A percentile compares a stretch with the other conserved stretches of the same genome.
phyloP scores from a whole-genome alignment of 2,888 invertebrate species.

The Phlogophora meticulosa region DNA sequence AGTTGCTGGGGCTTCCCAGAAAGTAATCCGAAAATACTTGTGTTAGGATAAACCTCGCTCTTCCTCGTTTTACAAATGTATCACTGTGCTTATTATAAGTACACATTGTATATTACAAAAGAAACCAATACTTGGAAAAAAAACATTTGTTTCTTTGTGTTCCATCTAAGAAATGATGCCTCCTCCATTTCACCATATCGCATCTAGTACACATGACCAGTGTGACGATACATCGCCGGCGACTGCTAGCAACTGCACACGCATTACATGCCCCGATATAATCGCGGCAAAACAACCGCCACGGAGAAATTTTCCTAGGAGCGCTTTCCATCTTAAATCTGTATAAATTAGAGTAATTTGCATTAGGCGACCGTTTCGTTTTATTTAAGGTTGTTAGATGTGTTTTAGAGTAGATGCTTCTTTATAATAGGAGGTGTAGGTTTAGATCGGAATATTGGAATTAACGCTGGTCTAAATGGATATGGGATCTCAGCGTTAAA shows the following conservation, averaged over 20 bases:
- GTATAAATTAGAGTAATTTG: slow-evolving; percentile 80
- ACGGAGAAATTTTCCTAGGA: slow-evolving; percentile 79
- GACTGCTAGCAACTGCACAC: slow-evolving; percentile 78
- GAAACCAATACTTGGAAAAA: too few relatives aligned
- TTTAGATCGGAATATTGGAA: background rate
- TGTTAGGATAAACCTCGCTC: too few relatives aligned
- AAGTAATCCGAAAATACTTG: too few relatives aligned
- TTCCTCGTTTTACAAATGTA: too few relatives aligned
- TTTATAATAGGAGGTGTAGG: background rate
- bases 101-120: too few relatives aligned
- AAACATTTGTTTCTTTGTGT: too few relatives aligned
- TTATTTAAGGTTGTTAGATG: slow-evolving; percentile 45
- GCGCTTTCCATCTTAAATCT: slow-evolving; percentile 78
- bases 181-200: slow-evolving; percentile 24
- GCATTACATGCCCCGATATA: slow-evolving; percentile 83
- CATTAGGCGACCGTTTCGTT: slow-evolving; percentile 67
- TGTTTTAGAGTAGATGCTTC: slow-evolving; percentile 14
- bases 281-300: slow-evolving; percentile 83
- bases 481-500: too few relatives aligned
- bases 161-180: background rate
- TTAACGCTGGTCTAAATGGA: too few relatives aligned
- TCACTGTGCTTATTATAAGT: too few relatives aligned
- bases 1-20: too few relatives aligned
- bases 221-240: slow-evolving; percentile 66
- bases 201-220: slow-evolving; percentile 58